Evolutionary conservation across 2,113 vertebrate genomes (phyloP).

Genomic region (Albula glossodonta): DNA sequence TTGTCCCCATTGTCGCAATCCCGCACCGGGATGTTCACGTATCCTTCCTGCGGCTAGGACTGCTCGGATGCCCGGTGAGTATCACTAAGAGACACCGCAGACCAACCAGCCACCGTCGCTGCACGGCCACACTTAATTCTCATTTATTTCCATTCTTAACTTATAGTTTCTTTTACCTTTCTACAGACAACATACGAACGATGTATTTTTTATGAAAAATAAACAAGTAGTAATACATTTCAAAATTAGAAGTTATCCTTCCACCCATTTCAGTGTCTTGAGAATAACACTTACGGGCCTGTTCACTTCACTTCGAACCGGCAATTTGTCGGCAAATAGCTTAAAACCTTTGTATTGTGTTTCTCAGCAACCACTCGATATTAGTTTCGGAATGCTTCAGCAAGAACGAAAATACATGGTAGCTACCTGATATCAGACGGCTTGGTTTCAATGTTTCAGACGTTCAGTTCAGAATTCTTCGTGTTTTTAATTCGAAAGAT

Average conservation of each 20-base stretch:
- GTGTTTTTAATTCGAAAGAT: slow-evolving; percentile 37
- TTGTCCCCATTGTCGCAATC: slow-evolving; percentile 22
- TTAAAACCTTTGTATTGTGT: slow-evolving; percentile 65
- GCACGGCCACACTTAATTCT: slow-evolving; percentile 50
- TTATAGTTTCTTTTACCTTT: slow-evolving; percentile 12
- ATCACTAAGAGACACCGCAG: slow-evolving; percentile 74
- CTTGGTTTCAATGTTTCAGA: neutral
- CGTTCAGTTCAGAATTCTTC: slow-evolving; percentile 16
- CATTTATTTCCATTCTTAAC: neutral
- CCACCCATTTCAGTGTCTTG: slow-evolving; percentile 15
- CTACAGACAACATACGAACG: neutral
- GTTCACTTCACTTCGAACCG: slow-evolving; percentile 56
- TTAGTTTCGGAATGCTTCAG: neutral
- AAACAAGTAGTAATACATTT: slow-evolving; percentile 1
- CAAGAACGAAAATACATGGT: neutral
- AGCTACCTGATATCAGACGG: slow-evolving; percentile 35
- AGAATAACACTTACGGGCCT: slow-evolving; percentile 62
- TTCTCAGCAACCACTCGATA: slow-evolving; percentile 23
- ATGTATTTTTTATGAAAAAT: neutral
- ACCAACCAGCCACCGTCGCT: slow-evolving; percentile 60
- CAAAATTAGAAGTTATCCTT: slow-evolving; percentile 27
- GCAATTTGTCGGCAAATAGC: slow-evolving; percentile 63
- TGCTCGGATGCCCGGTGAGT: slow-evolving; percentile 61
- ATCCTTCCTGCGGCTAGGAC: slow-evolving; percentile 60
- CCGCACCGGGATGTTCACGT: slow-evolving; percentile 58